Conservation (phyloP, 2,797 vertebrate genomes). For the Steatocranus sp. region DNA sequence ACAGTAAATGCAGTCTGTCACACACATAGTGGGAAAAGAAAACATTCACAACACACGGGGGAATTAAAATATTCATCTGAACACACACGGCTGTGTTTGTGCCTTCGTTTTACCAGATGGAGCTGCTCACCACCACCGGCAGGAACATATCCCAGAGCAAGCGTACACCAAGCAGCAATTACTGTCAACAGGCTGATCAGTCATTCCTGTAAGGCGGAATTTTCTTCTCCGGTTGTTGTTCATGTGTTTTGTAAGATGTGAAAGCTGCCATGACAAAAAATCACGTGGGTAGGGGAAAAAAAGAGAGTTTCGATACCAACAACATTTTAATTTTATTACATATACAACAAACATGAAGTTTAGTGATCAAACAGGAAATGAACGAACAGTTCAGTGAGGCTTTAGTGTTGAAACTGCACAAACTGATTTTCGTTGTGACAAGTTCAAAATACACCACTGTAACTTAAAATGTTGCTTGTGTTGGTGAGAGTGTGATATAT, state of each 20-base stretch:
- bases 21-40: background rate
- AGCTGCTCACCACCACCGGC: background rate
- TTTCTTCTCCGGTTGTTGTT: background rate
- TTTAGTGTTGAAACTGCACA: background rate
- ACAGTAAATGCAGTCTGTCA: background rate
- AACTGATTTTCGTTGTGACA: background rate
- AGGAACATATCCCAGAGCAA: background rate
- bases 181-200: background rate
- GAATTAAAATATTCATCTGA: constrained; percentile 21
- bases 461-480: background rate
- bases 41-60: background rate
- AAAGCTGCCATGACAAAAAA: background rate
- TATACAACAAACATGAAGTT: background rate
- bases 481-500: rapidly evolving
- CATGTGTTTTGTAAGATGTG: background rate
- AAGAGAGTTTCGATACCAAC: rapidly evolving
- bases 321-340: background rate
- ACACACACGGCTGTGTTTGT: background rate
- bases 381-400: background rate
- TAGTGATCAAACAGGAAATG: background rate
- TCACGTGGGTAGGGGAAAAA: background rate
- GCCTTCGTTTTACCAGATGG: background rate
- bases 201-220: background rate
- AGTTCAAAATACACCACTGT: background rate
- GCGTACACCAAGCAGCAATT: background rate